Base-by-base conservation (phyloP, 2,888 invertebrate genomes). In the Druceiella hillmani region DNA sequence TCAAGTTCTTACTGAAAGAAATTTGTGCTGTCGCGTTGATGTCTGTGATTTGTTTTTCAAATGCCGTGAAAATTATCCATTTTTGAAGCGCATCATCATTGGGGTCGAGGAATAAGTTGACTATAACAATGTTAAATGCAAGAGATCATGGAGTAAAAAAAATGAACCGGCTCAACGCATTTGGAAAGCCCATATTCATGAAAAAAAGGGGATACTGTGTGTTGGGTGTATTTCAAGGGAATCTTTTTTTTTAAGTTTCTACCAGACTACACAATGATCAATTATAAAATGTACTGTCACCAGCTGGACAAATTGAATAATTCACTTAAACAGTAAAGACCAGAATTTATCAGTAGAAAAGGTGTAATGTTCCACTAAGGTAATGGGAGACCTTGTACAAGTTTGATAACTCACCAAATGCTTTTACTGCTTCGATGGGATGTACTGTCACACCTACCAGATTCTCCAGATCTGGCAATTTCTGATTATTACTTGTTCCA, bases 401-500 rank as follows among this genome's bases (percentile, higher is more conserved):
- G 22, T 20, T 20, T 20, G 22, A 9, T 20, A 20, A 20, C 22
- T 20, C 22, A 20, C 22, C 22, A 20, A 20, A 20, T 7, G 6
- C 6, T 20, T 20, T 20, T 20, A 20, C 22, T 7, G 22, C 22
- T 20, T 20, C 6, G 22, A 20, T 20, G 22, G 22, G 22, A 20
- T 20, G n/a, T 20, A 20, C 22, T 20, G n/a, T n/a, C 22, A 5
- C 33, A 45, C 24, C 25, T 36, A 30, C 35, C 33, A 13, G 36
- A 40, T 35, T 36, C 22, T 9, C 30, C 44, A 17, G 36, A 46
- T 13, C 10, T 40, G 20, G 36, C 36, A 1, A 36, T 31, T 10
- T 38, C 38, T 2, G 33, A 40, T 22, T 44, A 34, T 17, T 12
- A 34, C 14, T 27, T 44, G 20, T 38, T 45, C 28, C 40, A 33